These are phyloP conservation scores for Tricholaema leucomelas DNA, from an alignment of 2,113 vertebrate genomes.

Conservation along the genomic window DNA sequence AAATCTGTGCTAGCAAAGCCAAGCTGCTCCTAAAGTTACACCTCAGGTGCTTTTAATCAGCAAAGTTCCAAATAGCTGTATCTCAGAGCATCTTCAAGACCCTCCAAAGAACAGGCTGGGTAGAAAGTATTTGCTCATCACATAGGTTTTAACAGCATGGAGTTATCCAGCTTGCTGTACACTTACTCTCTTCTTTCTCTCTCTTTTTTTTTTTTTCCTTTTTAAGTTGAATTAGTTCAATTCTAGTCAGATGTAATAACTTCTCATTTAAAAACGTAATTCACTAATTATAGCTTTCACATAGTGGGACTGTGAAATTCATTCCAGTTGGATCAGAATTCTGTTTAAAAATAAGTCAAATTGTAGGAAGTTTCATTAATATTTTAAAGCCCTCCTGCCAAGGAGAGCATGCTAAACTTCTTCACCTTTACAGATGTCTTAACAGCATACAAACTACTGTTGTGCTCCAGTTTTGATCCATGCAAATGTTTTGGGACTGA, in stretches of 20 bases:
- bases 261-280: conserved; percentile 55
- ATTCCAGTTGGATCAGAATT: conserved; percentile 36
- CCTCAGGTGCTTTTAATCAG: not conserved
- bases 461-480: conserved; percentile 71
- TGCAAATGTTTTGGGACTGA: conserved; percentile 81
- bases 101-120: not conserved
- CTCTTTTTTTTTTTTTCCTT: not conserved
- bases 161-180: not conserved
- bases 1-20: not conserved
- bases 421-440: conserved; percentile 71
- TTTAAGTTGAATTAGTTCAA: conserved; percentile 37
- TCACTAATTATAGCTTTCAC: conserved; percentile 43
- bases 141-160: not conserved
- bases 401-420: conserved; percentile 19
- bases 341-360: conserved; percentile 40
- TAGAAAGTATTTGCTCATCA: not conserved
- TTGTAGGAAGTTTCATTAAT: conserved; percentile 13
- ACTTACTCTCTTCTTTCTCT: not conserved
- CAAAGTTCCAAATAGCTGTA: not conserved
- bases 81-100: not conserved
- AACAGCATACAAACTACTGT: conserved; percentile 55
- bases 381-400: not conserved
- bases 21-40: conserved; percentile 29
- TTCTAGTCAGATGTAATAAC: conserved; percentile 48
- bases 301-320: not conserved